Evolutionary conservation across 2,888 invertebrate genomes (phyloP), one percentile per base, ranked within the genome.

Genomic region (Epiblema foenella): DNA sequence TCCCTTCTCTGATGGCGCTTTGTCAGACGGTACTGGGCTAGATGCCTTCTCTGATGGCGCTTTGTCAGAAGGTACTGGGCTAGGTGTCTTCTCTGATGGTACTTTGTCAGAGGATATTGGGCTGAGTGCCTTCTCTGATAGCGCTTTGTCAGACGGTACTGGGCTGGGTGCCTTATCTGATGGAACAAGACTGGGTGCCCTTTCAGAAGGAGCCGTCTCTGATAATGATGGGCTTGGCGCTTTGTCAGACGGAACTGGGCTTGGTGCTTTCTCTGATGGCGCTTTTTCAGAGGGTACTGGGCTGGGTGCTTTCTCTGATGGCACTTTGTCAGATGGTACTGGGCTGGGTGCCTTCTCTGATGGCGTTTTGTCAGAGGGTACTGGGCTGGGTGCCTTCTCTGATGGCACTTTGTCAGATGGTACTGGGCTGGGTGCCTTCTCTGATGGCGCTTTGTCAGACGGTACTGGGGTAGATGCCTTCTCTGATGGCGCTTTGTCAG

Each of bases 121-220:
- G 20, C 67, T 67, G 10, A 24, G 24, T 4, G 24, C 24, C 24
- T 24, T 24, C 24, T 4, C 24, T 24, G 24, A 24, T 24, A 11
- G 39, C 0, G 24, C 42, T 15, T 49, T 49, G 0, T 62, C 49
- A 1, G 60, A 62, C 0, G 42, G 24, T 39, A 7, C 18, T 20
- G 39, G 60, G 29, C 66, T 58, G 0, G n/a, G 18, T 20, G 60
- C 52, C 5, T 54, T 42, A 0, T 60, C 59, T 0, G 49, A 49
- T 17, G 68, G 37, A 5, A 51, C 51, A 0, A 71, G 72, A 4
- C 76, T 75, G 8, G 75, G 64, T 24, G 59, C 66, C 12, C 39
- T 39, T 39, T 12, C 39, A 12, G 39, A 39, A 1, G n/a, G 56
- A 1, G 8, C 46, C 29, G 78, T 76, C 1, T 76, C 68, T 0